These are phyloP conservation scores for Thalassarche chlororhynchos DNA, from an alignment of 2,113 vertebrate genomes.

Conservation along the genomic window DNA sequence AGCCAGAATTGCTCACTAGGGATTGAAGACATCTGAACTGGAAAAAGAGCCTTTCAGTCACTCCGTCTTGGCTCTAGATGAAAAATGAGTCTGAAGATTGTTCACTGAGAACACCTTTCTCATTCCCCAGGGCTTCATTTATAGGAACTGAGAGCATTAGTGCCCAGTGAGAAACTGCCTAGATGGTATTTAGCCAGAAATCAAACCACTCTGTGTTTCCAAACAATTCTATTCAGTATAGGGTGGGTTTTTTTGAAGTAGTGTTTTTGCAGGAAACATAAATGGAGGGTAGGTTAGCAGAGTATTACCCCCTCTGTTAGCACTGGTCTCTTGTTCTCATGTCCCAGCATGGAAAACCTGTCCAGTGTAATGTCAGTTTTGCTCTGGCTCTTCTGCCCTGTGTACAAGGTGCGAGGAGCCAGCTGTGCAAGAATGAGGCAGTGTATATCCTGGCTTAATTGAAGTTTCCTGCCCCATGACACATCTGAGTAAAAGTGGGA, in stretches of 20 bases:
- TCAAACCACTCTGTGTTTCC: neutral
- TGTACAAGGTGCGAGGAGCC: neutral
- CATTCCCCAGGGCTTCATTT: neutral
- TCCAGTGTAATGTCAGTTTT: neutral
- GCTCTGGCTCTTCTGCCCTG: neutral
- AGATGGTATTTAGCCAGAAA: neutral
- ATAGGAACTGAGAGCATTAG: neutral
- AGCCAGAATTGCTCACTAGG: neutral
- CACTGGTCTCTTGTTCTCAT: neutral
- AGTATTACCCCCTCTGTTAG: neutral
- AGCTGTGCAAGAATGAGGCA: neutral
- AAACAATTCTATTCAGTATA: neutral
- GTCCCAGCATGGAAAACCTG: neutral
- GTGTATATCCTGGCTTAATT: neutral
- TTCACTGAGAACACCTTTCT: neutral
- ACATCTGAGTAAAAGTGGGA: neutral
- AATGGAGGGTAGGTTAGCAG: neutral
- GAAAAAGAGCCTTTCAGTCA: constrained; percentile 30
- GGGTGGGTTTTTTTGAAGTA: neutral
- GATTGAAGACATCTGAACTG: neutral
- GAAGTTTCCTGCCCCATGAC: neutral
- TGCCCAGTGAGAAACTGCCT: neutral
- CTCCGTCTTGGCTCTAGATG: neutral
- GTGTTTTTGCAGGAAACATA: neutral
- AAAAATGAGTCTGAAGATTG: neutral